phyloP scores from a whole-genome alignment of 2,797 vertebrate species.

The Tokudaia muenninki region DNA sequence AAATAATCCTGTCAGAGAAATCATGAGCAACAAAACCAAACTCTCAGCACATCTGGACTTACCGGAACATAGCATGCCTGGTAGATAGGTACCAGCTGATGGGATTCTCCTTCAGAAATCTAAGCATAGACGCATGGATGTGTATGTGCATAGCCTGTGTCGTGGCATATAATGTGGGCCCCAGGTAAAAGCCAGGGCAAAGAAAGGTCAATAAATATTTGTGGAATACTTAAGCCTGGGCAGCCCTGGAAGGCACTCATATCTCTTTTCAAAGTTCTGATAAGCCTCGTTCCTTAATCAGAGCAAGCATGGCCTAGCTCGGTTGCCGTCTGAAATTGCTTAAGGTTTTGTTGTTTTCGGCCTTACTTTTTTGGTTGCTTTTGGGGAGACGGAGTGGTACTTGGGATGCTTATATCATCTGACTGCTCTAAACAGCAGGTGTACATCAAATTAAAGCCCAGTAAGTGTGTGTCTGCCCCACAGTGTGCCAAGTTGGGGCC shows the following conservation, averaged over 20 bases:
- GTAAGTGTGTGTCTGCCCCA: background rate
- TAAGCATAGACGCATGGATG: background rate
- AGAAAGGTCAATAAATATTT: conserved; percentile 14
- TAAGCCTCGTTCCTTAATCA: conserved; percentile 22
- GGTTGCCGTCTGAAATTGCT: background rate
- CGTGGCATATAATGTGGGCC: background rate
- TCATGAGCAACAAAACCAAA: background rate
- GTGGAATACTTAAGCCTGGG: conserved; percentile 19
- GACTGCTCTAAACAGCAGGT: background rate
- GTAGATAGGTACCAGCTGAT: background rate
- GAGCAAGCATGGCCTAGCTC: background rate
- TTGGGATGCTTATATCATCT: background rate
- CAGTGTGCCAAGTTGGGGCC: background rate
- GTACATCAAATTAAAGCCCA: background rate
- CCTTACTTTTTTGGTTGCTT: background rate
- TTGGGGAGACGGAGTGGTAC: background rate
- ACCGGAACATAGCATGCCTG: background rate
- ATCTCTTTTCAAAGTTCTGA: background rate
- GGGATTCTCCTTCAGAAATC: conserved; percentile 1
- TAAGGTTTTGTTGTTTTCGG: background rate
- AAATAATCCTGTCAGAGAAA: background rate
- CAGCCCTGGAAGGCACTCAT: background rate
- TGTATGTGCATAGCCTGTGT: background rate
- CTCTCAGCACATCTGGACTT: background rate
- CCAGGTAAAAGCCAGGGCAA: background rate